phyloP scores from a whole-genome alignment of 30 jellyfish, hydroid and myxozoan species.

The Pelagia noctiluca region DNA sequence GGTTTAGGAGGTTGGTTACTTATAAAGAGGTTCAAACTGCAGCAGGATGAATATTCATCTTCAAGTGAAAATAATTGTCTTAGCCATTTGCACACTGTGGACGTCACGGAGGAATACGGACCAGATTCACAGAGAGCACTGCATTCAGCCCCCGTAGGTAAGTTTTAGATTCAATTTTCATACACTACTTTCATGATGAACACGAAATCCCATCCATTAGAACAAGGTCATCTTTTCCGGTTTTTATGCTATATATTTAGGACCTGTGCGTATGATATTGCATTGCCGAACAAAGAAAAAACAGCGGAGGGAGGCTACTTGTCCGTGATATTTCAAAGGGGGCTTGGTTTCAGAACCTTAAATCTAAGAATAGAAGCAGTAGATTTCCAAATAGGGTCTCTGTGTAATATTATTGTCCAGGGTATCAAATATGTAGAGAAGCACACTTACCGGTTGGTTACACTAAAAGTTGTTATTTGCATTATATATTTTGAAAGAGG shows the following conservation, averaged over 20 bases:
- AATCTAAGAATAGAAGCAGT: too few species aligned
- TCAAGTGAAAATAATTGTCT: not conserved
- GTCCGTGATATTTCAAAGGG: too few species aligned
- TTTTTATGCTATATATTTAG: too few species aligned
- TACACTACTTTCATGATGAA: not conserved
- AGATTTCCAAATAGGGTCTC: too few species aligned
- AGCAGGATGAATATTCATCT: not conserved
- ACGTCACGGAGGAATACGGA: not conserved
- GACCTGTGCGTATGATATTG: not conserved
- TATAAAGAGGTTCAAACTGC: not conserved
- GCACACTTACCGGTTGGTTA: too few species aligned
- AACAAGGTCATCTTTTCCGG: not conserved
- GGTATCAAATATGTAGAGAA: too few species aligned
- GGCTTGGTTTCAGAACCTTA: too few species aligned
- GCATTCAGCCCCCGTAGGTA: not conserved
- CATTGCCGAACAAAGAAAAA: not conserved
- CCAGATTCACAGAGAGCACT: not conserved
- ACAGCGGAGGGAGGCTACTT: slow-evolving; percentile 1
- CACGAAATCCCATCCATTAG: not conserved
- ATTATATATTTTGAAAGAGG: too few species aligned
- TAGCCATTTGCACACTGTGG: not conserved
- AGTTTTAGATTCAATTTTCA: not conserved
- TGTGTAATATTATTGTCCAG: too few species aligned
- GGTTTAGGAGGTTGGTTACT: not conserved
- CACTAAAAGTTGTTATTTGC: too few species aligned